phyloP scores from a whole-genome alignment of 2,888 invertebrate species.

The Tricholauxania praeusta region DNA sequence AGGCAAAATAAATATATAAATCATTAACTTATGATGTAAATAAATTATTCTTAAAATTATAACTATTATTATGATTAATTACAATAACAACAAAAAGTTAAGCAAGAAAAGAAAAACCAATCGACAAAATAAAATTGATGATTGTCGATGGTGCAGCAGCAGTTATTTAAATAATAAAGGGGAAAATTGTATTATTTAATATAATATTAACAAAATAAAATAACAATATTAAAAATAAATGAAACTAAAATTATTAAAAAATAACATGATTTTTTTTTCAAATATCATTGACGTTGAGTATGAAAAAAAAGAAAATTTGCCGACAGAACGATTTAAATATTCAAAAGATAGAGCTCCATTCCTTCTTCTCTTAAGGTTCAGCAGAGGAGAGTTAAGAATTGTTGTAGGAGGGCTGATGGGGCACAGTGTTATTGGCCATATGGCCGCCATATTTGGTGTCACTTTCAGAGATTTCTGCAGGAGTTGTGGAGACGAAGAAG shows the following conservation, averaged over 20 bases:
- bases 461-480: too few relatives aligned
- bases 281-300: too few relatives aligned
- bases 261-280: background rate
- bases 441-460: too few relatives aligned
- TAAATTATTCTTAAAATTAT: constrained; percentile 15
- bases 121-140: background rate
- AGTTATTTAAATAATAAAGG: constrained; percentile 23
- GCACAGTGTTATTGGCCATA: too few relatives aligned
- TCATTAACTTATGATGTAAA: constrained; percentile 22
- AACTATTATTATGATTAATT: background rate
- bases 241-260: constrained; percentile 14
- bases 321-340: too few relatives aligned
- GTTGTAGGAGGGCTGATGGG: too few relatives aligned
- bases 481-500: too few relatives aligned
- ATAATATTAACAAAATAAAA: constrained; percentile 17
- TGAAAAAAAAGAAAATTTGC: too few relatives aligned
- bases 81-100: background rate
- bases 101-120: constrained; percentile 3
- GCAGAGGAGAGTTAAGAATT: too few relatives aligned
- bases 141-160: background rate
- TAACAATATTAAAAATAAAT: constrained; percentile 8
- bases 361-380: too few relatives aligned
- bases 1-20: background rate
- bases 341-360: too few relatives aligned
- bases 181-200: constrained; percentile 22